phyloP scores from a whole-genome alignment of 37 sponge, comb jelly and placozoan genomes.

The Haliclona indistincta region DNA sequence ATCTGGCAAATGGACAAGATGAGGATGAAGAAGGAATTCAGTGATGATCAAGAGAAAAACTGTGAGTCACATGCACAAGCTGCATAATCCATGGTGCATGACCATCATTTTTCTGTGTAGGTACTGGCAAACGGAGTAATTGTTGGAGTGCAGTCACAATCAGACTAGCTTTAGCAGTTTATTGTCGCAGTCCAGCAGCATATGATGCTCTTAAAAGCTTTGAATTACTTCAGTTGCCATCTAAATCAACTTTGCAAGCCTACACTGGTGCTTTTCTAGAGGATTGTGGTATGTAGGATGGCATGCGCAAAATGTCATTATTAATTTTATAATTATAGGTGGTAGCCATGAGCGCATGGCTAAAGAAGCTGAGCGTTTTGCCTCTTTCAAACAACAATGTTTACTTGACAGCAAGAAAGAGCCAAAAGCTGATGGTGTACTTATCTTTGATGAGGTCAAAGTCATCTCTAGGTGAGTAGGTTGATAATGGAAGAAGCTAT shows the following conservation, averaged over 20 bases:
- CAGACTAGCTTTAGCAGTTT: constrained; percentile 24
- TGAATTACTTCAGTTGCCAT: constrained; percentile 9
- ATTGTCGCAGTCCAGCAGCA: constrained; percentile 18
- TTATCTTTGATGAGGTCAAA: constrained; percentile 24
- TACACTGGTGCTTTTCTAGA: too few species aligned
- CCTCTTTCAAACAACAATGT: too few species aligned
- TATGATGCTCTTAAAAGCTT: constrained; percentile 23
- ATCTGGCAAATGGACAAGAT: background rate
- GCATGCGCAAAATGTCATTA: background rate
- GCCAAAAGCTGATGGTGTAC: constrained; percentile 14
- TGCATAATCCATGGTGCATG: background rate
- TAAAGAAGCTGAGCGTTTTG: background rate
- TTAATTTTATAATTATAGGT: too few species aligned
- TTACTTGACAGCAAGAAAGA: background rate
- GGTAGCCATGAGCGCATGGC: background rate
- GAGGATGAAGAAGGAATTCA: background rate
- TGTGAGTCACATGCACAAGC: background rate
- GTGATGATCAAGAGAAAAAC: constrained; percentile 1
- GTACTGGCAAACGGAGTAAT: constrained; percentile 8
- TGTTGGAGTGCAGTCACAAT: constrained; percentile 6
- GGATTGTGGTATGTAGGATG: too few species aligned
- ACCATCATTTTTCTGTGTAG: background rate
- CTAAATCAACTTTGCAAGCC: background rate
- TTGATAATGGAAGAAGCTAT: too few species aligned
- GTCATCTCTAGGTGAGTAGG: too few species aligned